Evolutionary conservation across 2,888 invertebrate genomes (phyloP).

Genomic region (Cephus pulcher): DNA sequence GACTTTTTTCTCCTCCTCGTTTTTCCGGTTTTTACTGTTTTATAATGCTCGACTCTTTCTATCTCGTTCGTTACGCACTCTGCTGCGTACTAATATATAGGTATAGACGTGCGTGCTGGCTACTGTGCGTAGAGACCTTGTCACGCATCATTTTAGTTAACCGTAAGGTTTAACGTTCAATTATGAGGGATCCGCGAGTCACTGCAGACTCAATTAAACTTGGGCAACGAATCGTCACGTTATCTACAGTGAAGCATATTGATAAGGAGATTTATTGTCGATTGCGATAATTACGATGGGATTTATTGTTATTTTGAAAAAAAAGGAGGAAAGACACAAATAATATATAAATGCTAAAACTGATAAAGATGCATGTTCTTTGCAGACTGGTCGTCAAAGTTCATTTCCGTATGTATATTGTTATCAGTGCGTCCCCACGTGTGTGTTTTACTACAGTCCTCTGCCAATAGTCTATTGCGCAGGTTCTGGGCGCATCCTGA

Average conservation of each 20-base stretch:
- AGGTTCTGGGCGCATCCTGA: background rate
- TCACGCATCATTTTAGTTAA: background rate
- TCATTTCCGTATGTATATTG: background rate
- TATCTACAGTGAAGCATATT: background rate
- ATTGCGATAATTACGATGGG: background rate
- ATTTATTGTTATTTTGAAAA: background rate
- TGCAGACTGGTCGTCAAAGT: background rate
- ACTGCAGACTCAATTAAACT: background rate
- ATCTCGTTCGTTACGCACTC: background rate
- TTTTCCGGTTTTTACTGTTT: background rate
- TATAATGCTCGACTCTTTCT: background rate
- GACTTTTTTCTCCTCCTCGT: background rate
- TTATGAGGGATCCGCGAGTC: background rate
- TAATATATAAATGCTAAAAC: background rate
- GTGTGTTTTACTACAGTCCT: background rate
- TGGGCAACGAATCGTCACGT: background rate
- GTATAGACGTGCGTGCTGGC: background rate
- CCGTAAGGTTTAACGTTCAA: background rate
- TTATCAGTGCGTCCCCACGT: background rate
- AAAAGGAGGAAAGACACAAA: background rate
- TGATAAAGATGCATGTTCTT: background rate
- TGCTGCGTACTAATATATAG: background rate
- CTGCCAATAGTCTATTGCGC: background rate
- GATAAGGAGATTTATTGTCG: background rate
- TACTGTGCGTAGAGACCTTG: background rate